These are phyloP conservation scores for Melanerpes formicivorus DNA, from an alignment of 2,113 vertebrate species.

Conservation along the genomic window DNA sequence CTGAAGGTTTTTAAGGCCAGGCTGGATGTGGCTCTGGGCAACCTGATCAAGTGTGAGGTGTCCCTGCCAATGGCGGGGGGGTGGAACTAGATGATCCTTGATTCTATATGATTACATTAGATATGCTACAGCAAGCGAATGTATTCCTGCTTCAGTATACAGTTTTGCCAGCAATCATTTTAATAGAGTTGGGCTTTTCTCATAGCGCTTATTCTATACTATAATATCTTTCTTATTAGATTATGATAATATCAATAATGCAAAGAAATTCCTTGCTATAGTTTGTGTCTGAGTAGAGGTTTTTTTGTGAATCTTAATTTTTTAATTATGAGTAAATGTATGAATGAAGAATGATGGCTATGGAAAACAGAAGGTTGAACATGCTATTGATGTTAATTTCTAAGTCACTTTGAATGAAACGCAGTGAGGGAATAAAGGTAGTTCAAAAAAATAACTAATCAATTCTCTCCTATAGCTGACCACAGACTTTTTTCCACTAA, in stretches of 20 bases:
- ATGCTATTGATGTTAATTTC: neutral
- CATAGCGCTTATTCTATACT: constrained; percentile 40
- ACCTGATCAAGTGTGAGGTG: too few relatives aligned
- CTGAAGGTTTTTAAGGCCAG: too few relatives aligned
- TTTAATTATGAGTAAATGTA: constrained; percentile 36
- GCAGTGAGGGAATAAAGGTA: neutral
- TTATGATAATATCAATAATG: constrained; percentile 49
- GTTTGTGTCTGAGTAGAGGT: neutral
- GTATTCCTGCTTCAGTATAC: neutral
- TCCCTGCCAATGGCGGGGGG: too few relatives aligned
- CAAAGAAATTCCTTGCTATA: constrained; percentile 55
- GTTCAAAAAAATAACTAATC: neutral
- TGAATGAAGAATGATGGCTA: neutral
- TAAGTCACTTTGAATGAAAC: neutral
- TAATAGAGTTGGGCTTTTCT: constrained; percentile 53
- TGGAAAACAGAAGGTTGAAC: neutral
- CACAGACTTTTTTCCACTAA: neutral
- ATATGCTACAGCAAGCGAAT: constrained; percentile 25
- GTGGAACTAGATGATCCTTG: too few relatives aligned
- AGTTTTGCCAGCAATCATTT: constrained; percentile 54
- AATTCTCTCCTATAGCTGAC: neutral
- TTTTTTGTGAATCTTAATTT: neutral
- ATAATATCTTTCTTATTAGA: constrained; percentile 63
- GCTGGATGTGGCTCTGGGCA: too few relatives aligned
- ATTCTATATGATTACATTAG: constrained; percentile 28